These are phyloP conservation scores for Hippopotamus amphibius DNA, from an alignment of 2,113 vertebrate genomes.

Conservation along the genomic window DNA sequence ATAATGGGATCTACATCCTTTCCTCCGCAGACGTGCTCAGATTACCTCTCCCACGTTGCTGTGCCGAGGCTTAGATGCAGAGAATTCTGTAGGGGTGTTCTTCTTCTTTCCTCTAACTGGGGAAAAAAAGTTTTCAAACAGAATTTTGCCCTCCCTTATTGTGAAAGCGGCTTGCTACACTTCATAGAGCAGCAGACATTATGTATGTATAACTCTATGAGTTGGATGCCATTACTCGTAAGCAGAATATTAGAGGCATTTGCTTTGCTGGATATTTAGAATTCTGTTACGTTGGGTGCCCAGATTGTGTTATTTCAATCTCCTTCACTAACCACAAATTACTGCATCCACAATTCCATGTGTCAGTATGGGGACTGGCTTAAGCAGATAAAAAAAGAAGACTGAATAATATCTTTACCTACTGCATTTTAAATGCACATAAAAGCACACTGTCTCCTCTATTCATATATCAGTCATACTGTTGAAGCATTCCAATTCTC, in stretches of 20 bases:
- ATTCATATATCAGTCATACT: background rate
- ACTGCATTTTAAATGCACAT: background rate
- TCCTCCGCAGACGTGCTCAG: background rate
- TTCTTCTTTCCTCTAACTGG: background rate
- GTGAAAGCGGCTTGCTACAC: background rate
- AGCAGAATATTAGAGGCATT: background rate
- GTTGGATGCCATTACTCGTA: background rate
- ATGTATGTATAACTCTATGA: background rate
- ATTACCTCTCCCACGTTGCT: background rate
- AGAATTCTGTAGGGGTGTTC: background rate
- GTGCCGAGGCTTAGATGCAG: background rate
- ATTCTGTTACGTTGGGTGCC: background rate
- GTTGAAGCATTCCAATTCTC: constrained; percentile 45
- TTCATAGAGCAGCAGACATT: background rate
- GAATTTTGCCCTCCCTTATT: background rate
- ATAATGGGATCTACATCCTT: constrained; percentile 41
- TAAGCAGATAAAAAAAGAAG: constrained; percentile 10
- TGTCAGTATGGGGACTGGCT: background rate
- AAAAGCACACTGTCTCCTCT: background rate
- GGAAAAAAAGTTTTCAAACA: background rate
- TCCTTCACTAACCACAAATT: background rate
- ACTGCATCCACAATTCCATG: background rate
- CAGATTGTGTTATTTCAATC: background rate
- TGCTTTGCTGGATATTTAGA: background rate
- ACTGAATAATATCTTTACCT: background rate